phyloP scores from a whole-genome alignment of 2,888 invertebrate species.

The Anorthoa munda region DNA sequence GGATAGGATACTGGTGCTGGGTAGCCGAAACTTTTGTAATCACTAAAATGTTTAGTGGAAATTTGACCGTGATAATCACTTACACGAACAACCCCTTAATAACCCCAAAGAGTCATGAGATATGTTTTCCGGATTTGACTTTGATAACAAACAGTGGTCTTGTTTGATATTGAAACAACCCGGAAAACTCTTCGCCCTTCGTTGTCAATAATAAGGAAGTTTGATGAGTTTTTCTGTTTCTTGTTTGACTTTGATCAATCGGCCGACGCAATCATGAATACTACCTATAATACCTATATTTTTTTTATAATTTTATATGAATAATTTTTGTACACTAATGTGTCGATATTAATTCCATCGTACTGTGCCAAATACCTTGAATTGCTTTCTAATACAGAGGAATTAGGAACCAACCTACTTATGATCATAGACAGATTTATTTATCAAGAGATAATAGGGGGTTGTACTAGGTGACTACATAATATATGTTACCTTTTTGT shows the following conservation, averaged over 20 bases:
- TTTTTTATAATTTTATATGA: not conserved
- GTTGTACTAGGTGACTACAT: too few relatives aligned
- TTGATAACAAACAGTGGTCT: not conserved
- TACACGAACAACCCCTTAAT: not conserved
- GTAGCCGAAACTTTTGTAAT: conserved; percentile 28
- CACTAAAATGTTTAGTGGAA: conserved; percentile 1
- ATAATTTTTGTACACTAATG: too few relatives aligned
- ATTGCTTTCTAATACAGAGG: too few relatives aligned
- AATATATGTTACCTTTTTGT: not conserved
- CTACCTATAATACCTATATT: not conserved
- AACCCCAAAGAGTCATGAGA: not conserved
- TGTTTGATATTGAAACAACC: conserved; percentile 2
- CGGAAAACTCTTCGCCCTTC: not conserved
- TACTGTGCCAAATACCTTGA: too few relatives aligned
- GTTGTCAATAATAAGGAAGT: conserved; percentile 20
- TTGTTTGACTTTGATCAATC: conserved; percentile 11
- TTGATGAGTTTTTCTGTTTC: conserved; percentile 18
- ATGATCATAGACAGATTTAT: too few relatives aligned
- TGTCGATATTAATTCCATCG: too few relatives aligned
- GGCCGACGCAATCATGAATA: not conserved
- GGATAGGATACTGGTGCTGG: not conserved
- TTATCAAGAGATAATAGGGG: too few relatives aligned
- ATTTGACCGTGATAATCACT: conserved; percentile 5
- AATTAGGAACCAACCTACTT: too few relatives aligned
- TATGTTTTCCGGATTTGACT: conserved; percentile 9